A percentile compares a stretch with the other conserved stretches of the same genome.
Evolutionary conservation across 2,888 invertebrate species (phyloP).

Genomic region (Caenorhabditis sinica): DNA sequence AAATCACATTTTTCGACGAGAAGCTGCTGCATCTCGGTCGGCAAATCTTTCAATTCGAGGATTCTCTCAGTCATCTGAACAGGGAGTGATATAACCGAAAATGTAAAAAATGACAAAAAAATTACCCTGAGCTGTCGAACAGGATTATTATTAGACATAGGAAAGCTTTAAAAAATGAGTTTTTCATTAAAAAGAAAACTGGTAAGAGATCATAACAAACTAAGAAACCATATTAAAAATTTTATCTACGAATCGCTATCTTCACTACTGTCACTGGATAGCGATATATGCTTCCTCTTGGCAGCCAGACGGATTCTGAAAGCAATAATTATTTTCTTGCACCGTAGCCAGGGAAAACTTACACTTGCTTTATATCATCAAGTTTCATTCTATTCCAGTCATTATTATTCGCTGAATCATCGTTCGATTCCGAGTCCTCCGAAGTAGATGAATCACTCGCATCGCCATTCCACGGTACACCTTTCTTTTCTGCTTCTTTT

Average conservation of each 20-base stretch:
- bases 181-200: background rate
- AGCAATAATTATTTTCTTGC: background rate
- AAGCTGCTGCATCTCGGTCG: slow-evolving; percentile 21
- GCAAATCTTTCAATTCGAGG: slow-evolving; percentile 9
- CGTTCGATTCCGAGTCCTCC: background rate
- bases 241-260: background rate
- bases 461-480: background rate
- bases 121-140: slow-evolving; percentile 6
- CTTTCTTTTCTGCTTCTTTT: slow-evolving; percentile 17
- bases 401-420: background rate
- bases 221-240: background rate
- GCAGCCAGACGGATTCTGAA: slow-evolving; percentile 18
- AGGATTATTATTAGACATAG: background rate
- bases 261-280: slow-evolving; percentile 6
- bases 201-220: background rate
- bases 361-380: slow-evolving; percentile 19
- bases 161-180: background rate
- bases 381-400: slow-evolving; percentile 21
- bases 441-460: slow-evolving; percentile 1
- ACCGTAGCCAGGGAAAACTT: background rate
- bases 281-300: background rate
- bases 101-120: slow-evolving; percentile 8
- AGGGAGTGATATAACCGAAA: background rate
- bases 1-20: slow-evolving; percentile 41
- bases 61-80: slow-evolving; percentile 10